Evolutionary conservation across 2,113 vertebrate genomes (phyloP).

Genomic region (Apteryx mantelli): DNA sequence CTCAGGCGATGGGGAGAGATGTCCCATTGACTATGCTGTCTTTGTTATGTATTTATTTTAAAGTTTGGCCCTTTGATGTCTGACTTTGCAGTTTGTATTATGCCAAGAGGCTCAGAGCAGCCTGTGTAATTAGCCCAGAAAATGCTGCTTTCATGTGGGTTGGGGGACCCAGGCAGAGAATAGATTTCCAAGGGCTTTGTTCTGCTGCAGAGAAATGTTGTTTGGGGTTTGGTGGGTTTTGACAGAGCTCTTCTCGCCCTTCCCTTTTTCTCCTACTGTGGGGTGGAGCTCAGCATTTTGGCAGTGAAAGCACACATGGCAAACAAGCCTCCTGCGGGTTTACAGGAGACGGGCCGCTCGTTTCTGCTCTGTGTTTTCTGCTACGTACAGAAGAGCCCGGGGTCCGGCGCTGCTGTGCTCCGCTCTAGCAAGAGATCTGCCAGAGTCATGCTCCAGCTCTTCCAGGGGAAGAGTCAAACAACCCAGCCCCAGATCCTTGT

Average conservation of each 20-base stretch:
- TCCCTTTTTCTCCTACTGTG: constrained; percentile 16
- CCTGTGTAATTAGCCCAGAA: not conserved
- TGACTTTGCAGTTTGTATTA: not conserved
- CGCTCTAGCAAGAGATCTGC: not conserved
- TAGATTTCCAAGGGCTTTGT: constrained; percentile 26
- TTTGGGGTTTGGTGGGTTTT: constrained; percentile 23
- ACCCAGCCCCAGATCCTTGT: not conserved
- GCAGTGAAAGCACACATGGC: not conserved
- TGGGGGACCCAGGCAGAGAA: not conserved
- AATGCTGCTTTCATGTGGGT: constrained; percentile 41
- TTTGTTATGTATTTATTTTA: constrained; percentile 1
- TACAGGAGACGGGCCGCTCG: rapidly evolving
- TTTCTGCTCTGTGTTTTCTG: not conserved
- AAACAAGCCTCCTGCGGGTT: not conserved
- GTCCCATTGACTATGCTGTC: rapidly evolving
- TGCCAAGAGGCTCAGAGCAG: constrained; percentile 13
- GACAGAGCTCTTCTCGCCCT: not conserved
- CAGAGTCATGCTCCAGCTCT: not conserved
- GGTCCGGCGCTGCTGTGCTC: not conserved
- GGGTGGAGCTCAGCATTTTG: not conserved
- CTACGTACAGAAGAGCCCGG: not conserved
- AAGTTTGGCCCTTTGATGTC: constrained; percentile 46
- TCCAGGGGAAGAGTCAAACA: not conserved
- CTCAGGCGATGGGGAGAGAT: not conserved
- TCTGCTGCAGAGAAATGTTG: not conserved